Percentiles rank a stretch among this genome's conserved stretches.
Conservation (phyloP, 2,888 invertebrate genomes). For the Meiosimyza platycephala region DNA sequence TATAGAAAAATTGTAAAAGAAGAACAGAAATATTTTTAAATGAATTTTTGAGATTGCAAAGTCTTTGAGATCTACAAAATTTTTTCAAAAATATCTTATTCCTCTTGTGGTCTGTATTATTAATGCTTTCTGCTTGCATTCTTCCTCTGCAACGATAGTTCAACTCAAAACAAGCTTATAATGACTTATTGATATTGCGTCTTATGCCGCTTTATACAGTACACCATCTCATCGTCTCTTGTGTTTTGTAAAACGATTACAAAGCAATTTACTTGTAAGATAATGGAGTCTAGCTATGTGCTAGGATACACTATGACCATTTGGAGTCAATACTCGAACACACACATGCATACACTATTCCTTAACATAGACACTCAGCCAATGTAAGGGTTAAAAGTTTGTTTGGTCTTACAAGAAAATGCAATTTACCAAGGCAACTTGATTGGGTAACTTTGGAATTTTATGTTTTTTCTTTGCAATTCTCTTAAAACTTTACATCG, state of each 20-base stretch:
- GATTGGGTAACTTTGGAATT: background rate
- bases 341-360: background rate
- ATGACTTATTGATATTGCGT: background rate
- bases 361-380: background rate
- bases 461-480: background rate
- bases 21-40: too few relatives aligned
- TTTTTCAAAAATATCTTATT: too few relatives aligned
- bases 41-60: too few relatives aligned
- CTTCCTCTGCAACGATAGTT: too few relatives aligned
- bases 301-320: slow-evolving; percentile 10
- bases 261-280: slow-evolving; percentile 50
- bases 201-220: background rate
- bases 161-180: too few relatives aligned
- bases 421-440: slow-evolving; percentile 43
- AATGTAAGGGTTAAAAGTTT: background rate
- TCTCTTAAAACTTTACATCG: background rate
- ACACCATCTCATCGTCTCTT: slow-evolving; percentile 35
- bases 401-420: slow-evolving; percentile 46
- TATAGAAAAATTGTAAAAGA: too few relatives aligned
- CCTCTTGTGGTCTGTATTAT: too few relatives aligned
- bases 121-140: too few relatives aligned
- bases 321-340: background rate
- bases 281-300: slow-evolving; percentile 46
- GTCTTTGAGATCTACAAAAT: too few relatives aligned
- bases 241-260: slow-evolving; percentile 54